Evolutionary conservation across 30 jellyfish, hydroid and myxozoan genomes (phyloP).

Genomic region (Nemopilema nomurai): DNA sequence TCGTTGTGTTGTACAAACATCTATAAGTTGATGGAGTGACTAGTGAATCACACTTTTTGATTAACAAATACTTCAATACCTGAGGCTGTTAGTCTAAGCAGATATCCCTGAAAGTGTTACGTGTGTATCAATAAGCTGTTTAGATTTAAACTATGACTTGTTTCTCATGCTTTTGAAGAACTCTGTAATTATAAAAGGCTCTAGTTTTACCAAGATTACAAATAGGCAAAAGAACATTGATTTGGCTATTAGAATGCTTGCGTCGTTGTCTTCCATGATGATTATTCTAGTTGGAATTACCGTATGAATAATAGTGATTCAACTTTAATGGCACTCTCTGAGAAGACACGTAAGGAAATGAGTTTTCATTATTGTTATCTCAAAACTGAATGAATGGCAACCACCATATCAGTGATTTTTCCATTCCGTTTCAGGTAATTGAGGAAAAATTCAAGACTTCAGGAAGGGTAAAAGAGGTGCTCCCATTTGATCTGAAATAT

Average conservation of each 20-base stretch:
- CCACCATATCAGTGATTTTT: background rate
- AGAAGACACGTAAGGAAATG: background rate
- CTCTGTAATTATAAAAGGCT: too few relatives aligned
- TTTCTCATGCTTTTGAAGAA: too few relatives aligned
- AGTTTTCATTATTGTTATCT: background rate
- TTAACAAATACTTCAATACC: too few relatives aligned
- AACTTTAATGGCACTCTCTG: constrained; percentile 1
- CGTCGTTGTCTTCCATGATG: constrained; percentile 5
- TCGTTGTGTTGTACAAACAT: too few relatives aligned
- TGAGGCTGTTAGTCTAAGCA: too few relatives aligned
- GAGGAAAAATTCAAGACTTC: constrained; percentile 91
- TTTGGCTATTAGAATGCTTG: background rate
- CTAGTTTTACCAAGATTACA: too few relatives aligned
- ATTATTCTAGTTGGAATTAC: constrained; percentile 5
- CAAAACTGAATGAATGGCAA: background rate
- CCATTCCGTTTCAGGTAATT: constrained; percentile 39
- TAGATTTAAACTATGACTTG: too few relatives aligned
- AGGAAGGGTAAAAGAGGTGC: constrained; percentile 85
- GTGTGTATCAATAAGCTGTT: too few relatives aligned
- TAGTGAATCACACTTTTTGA: too few relatives aligned
- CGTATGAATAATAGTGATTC: background rate
- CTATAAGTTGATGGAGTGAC: too few relatives aligned
- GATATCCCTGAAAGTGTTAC: too few relatives aligned
- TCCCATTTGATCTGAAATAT: constrained; percentile 73
- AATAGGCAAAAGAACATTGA: too few relatives aligned